Evolutionary conservation across 1,140 invertebrate species (phyloP), one percentile per base, ranked within the genome.

Genomic region (Microvelia longipes): DNA sequence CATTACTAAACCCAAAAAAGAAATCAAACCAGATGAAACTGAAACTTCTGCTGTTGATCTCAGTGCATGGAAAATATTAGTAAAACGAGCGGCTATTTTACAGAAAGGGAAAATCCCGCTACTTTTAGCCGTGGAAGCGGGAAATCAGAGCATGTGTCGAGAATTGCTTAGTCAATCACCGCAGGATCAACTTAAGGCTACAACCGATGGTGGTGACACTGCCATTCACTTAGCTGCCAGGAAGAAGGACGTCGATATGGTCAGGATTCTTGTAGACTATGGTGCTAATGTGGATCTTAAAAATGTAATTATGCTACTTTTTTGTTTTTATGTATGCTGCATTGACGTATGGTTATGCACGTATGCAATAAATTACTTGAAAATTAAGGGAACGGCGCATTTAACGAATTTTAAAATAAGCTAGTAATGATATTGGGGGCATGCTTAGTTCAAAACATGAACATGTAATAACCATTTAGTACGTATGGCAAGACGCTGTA

Each of bases 31-130:
- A n/a, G n/a, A n/a, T n/a, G 35, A 50, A 50, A 19, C 35, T 11
- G 35, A 50, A 50, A 19, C 5, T 11, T 5, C 5, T 50, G 5
- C 19, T 5, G 35, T 50, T 11, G 35, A 50, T 19, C 35, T 19
- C 5, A 19, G 35, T 11, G 35, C 5, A 11, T 50, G 35, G 35
- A 50, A 50, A 19, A 50, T 11, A 5, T 50, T 50, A 50, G 35
- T 50, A 11, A 50, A 50, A 50, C 35, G 35, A 50, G 35, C 35
- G 5, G 35, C 35, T 50, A 5, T 50, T 73, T 84, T 82, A 66
- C 83, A 95, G 93, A 89, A 88, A 80, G 95, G 94, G 70, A 93
- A 92, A 80, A 91, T 96, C 75, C 94, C 96, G 72, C 82, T 98
- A 74, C 87, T 97, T 76, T 81, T 95, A 74, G 93, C 96, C 29